A percentile compares a stretch with the other conserved stretches of the same genome.
phyloP scores from a whole-genome alignment of 2,888 invertebrate species.

The Matsumyia berberina region DNA sequence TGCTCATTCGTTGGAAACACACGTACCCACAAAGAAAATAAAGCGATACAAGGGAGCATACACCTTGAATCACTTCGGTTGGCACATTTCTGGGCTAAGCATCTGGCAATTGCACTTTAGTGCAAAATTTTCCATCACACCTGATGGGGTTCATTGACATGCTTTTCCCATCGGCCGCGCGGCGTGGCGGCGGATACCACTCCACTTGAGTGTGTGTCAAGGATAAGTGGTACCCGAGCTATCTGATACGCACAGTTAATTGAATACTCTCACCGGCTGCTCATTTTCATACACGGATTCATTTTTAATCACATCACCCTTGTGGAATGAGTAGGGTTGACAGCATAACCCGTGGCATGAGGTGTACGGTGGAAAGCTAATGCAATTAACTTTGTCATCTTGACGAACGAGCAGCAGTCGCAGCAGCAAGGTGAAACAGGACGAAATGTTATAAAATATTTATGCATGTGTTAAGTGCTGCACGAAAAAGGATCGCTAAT shows the following conservation, averaged over 20 bases:
- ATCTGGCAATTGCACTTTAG: constrained; percentile 23
- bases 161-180: constrained; percentile 1
- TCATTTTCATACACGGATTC: constrained; percentile 40
- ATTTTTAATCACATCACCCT: constrained; percentile 38
- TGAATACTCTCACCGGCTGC: constrained; percentile 25
- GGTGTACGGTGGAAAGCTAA: neutral
- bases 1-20: no score
- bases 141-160: constrained; percentile 48
- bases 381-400: constrained; percentile 15
- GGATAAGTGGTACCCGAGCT: neutral
- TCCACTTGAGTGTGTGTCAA: neutral
- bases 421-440: neutral
- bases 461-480: constrained; percentile 31
- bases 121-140: constrained; percentile 11
- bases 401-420: neutral
- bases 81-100: constrained; percentile 22
- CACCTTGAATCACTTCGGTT: neutral
- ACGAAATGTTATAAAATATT: constrained; percentile 5
- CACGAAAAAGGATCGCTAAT: constrained; percentile 25
- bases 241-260: constrained; percentile 17
- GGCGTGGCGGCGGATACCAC: no score
- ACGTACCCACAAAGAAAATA: no score
- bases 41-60: no score
- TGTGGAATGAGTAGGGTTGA: neutral
- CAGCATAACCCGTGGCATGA: neutral